Conservation (phyloP, 2,113 vertebrate genomes). For the Albula glossodonta region DNA sequence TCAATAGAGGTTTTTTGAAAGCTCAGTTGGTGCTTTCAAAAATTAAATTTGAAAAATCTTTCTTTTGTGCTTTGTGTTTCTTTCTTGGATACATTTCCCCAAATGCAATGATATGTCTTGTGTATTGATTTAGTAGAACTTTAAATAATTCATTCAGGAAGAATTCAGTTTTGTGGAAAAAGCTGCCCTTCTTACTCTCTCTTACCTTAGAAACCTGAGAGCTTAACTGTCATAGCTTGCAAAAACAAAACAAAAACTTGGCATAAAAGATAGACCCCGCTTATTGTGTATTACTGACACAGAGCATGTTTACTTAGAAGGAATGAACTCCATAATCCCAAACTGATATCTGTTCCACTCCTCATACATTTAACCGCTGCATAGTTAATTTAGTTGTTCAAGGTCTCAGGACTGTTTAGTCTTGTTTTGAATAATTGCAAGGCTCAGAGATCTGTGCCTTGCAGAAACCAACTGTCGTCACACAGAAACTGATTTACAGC, state of each 20-base stretch:
- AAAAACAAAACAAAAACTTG: neutral
- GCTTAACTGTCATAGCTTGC: no score
- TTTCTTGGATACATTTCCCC: no score
- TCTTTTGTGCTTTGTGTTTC: no score
- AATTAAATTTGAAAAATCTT: no score
- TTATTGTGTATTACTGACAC: conserved; percentile 2
- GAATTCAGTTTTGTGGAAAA: neutral
- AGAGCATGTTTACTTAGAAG: conserved; percentile 7
- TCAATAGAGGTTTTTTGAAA: no score
- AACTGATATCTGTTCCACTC: neutral
- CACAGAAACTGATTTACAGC: conserved; percentile 40
- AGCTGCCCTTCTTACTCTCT: neutral
- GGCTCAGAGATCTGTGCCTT: neutral
- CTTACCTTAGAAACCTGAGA: neutral
- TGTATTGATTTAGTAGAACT: neutral
- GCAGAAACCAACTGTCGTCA: conserved; percentile 13
- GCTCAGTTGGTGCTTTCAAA: no score
- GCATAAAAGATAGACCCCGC: conserved; percentile 6
- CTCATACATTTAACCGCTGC: neutral
- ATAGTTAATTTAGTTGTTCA: neutral
- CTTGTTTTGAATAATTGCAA: neutral
- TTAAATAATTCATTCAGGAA: conserved; percentile 6
- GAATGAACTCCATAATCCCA: neutral
- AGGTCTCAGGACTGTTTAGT: neutral
- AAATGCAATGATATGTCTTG: no score